Conservation (phyloP, 1,140 invertebrate genomes). For the Drosophila equinoxialis region DNA sequence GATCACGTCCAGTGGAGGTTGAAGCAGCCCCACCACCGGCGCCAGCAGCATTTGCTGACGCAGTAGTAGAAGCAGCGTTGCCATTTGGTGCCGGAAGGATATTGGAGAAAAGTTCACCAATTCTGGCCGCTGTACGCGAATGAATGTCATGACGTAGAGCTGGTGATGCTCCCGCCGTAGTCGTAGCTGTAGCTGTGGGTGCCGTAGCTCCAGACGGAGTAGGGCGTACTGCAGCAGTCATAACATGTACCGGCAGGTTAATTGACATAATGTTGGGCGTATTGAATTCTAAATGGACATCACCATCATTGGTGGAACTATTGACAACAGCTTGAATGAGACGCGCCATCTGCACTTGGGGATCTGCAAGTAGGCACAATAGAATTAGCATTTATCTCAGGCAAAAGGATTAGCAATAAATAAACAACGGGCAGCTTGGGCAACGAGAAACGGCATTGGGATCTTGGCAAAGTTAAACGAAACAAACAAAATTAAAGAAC, state of each 20-base stretch:
- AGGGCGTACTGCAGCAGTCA: conserved; percentile 74
- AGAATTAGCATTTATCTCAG: conserved; percentile 4
- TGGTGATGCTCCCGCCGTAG: conserved; percentile 32
- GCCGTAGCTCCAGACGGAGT: conserved; percentile 39
- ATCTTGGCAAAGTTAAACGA: neutral
- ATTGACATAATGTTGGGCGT: conserved; percentile 73
- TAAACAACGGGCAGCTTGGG: conserved; percentile 9
- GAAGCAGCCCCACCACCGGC: conserved; percentile 45
- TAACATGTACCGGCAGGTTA: conserved; percentile 80
- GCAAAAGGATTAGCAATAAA: conserved; percentile 1
- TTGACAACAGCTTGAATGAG: conserved; percentile 86
- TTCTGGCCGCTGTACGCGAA: conserved; percentile 4
- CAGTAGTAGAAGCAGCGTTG: conserved; percentile 6
- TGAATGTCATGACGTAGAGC: conserved; percentile 1
- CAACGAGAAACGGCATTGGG: neutral
- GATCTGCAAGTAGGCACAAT: conserved; percentile 49
- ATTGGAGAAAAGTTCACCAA: conserved; percentile 28
- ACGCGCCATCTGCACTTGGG: conserved; percentile 80
- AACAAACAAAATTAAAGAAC: conserved; percentile 10
- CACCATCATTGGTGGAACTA: conserved; percentile 59
- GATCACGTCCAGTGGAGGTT: conserved; percentile 78
- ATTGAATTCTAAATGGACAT: conserved; percentile 74
- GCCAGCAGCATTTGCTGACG: neutral
- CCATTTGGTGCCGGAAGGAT: conserved; percentile 21
- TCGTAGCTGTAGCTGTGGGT: conserved; percentile 17